A percentile compares a stretch with the other conserved stretches of the same genome.
Conservation (phyloP, 2,113 vertebrate species). For the mouse (Mus musculus) region GRCm39 chr14:76153501-76154000, state of each 20-base stretch:
- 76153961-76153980: neutral
- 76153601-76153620: constrained; percentile 15
- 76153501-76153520: neutral
- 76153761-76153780: too few relatives aligned
- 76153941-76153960: neutral
- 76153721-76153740: too few relatives aligned
- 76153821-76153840: neutral
- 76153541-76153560: neutral
- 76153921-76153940: constrained; percentile 5
- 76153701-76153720: too few relatives aligned
- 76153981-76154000: neutral
- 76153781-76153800: too few relatives aligned
- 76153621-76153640: neutral
- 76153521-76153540: neutral
- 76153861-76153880: constrained; percentile 37
- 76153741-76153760: too few relatives aligned
- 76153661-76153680: neutral
- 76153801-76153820: too few relatives aligned
- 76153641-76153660: neutral
- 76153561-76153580: neutral
- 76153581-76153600: neutral
- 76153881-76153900: constrained; percentile 38
- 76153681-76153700: neutral
- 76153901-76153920: constrained; percentile 10
- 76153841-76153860: neutral